phyloP scores from a whole-genome alignment of 2,888 invertebrate species.

The Habroteleia sp. region DNA sequence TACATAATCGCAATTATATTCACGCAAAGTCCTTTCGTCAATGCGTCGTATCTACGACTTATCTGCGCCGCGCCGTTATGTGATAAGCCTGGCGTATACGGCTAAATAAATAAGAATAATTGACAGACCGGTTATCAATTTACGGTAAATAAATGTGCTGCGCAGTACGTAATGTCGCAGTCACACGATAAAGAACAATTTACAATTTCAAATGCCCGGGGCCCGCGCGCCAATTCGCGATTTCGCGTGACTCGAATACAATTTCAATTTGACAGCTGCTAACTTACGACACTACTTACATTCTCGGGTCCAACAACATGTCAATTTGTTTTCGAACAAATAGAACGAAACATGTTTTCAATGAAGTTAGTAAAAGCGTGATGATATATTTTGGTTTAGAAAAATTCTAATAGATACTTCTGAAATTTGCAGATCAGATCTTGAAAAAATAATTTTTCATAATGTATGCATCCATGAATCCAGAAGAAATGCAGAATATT shows the following conservation, averaged over 20 bases:
- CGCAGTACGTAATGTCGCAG: constrained; percentile 42
- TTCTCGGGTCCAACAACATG: no score
- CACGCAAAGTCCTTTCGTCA: constrained; percentile 19
- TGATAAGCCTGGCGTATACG: constrained; percentile 31
- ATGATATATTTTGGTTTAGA: no score
- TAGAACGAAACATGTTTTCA: no score
- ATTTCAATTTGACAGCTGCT: constrained; percentile 18
- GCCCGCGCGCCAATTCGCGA: no score
- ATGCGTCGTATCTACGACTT: constrained; percentile 18
- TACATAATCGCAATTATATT: constrained; percentile 24
- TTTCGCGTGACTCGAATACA: constrained; percentile 2
- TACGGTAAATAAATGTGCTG: constrained; percentile 45
- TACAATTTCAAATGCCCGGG: constrained; percentile 11
- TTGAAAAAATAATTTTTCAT: no score
- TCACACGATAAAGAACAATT: constrained; percentile 21
- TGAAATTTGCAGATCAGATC: no score
- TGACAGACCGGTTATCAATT: constrained; percentile 60
- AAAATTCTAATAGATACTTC: no score
- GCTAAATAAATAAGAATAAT: constrained; percentile 56
- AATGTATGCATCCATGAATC: no score
- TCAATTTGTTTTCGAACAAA: no score
- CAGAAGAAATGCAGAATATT: no score
- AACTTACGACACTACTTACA: no score
- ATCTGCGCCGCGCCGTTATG: constrained; percentile 40
- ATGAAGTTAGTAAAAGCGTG: no score